Evolutionary conservation across 2,888 invertebrate genomes (phyloP), one percentile per base, ranked within the genome.

Genomic region (Hyposoter dolosus): DNA sequence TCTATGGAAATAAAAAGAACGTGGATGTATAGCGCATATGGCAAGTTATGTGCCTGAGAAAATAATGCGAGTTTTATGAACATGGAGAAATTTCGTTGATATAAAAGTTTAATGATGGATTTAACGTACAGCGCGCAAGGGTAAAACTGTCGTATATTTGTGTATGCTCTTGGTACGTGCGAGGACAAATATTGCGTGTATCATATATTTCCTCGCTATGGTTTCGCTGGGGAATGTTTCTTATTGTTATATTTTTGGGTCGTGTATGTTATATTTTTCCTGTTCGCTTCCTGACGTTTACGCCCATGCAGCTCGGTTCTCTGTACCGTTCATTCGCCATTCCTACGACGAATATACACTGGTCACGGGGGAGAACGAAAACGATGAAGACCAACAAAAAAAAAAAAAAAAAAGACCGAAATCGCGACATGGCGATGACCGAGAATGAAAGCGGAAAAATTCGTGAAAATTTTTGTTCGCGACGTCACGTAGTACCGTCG

Each of bases 351-450:
- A 32, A 65, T 32, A 65, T 53, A 43, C 35, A 45, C 63, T 50
- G 79, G 69, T 68, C 80, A 43, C 71, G 45, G 35, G 74, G 80
- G 32, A 79, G 66, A 47, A 71, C 23, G 32, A 23, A 47, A 43
- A 40, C 23, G 23, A 60, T 15, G 28, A 60, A 28, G 28, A 60
- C 40, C 17, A 68, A 68, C 50, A 71, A 74, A 74, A 47, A n/a
- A n/a, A 19, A 47, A 43, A 47, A 28, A 43, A 79, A 68, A 50
- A 47, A 69, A 69, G 28, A 40, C 23, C 65, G 69, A 76, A 76
- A 76, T 84, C 71, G 68, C 77, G 72, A 71, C 56, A 53, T 28
- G 77, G 69, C 85, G 78, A 85, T 75, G 85, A 82, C 74, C 85
- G 85, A 60, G 77, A 77, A 78, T 74, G 80, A 63, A 69, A 75